Evolutionary conservation across 2,797 vertebrate genomes (phyloP), one percentile per base, ranked within the genome.

Genomic region (Sebastes taczanowskii): DNA sequence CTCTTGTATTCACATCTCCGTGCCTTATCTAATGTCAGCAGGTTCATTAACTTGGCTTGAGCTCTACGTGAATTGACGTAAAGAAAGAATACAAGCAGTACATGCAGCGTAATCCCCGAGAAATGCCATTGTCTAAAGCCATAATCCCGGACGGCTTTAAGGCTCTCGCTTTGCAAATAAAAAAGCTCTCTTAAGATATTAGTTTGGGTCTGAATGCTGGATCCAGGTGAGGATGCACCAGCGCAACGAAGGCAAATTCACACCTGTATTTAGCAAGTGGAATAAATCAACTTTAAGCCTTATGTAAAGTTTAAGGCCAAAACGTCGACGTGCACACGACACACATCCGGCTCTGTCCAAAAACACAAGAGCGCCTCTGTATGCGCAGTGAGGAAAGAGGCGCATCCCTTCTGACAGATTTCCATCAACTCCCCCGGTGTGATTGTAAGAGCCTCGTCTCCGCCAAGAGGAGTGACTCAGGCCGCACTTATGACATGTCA

Each of bases 391-490:
- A 83, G 67, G 73, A 86, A 83, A 85, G 83, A 91, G 78, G 30
- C n/a, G 32, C 74, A 82, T 83, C 84, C 82, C 69, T 16, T 66
- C 70, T 85, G 91, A 91, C 92, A 93, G 83, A 46, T 79, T 89
- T 92, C 89, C 78, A 79, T 92, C 92, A 90, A 82, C 92, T 82
- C 83, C 81, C 83, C 25, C 4, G 10, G 69, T 85, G 81, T 87
- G 90, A 92, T 89, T 89, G 80, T 86, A 88, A 68, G 80, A 89
- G 69, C 53, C 68, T 82, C 16, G 14, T 63, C 89, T 83, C 74
- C 25, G 85, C 89, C 89, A 91, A 88, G 80, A 84, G 64, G 68
- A 32, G 72, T 92, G 91, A 91, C 79, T 92, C 89, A 91, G 86
- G 81, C 80, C 22, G 71, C 76, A 64, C 80, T 74, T 73, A 34